Percentiles rank a stretch among this genome's conserved stretches.
These are phyloP conservation scores for Gastrophryne carolinensis DNA, from an alignment of 2,797 vertebrate species.

Conservation along the genomic window DNA sequence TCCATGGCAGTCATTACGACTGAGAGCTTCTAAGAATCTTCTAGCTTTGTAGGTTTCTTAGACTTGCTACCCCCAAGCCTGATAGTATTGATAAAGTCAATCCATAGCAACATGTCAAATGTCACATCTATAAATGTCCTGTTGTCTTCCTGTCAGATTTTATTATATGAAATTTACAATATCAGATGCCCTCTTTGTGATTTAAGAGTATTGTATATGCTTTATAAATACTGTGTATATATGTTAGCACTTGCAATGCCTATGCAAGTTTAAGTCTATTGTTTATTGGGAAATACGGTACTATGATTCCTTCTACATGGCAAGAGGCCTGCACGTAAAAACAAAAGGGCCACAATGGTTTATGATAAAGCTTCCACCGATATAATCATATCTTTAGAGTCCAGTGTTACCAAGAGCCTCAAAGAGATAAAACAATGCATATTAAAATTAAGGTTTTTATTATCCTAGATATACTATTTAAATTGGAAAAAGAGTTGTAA, in stretches of 20 bases:
- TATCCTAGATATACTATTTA: slow-evolving; percentile 85
- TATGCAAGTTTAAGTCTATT: slow-evolving; percentile 14
- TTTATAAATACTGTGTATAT: neutral
- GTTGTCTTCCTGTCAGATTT: slow-evolving; percentile 30
- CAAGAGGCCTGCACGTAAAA: slow-evolving; percentile 3
- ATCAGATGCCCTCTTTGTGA: neutral
- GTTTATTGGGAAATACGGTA: neutral
- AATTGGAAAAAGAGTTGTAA: slow-evolving; percentile 80
- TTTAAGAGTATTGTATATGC: slow-evolving; percentile 14
- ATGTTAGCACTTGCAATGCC: slow-evolving; percentile 4
- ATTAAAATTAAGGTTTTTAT: slow-evolving; percentile 84
- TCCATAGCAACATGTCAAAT: neutral
- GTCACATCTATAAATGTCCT: slow-evolving; percentile 1
- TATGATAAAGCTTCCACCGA: slow-evolving; percentile 86
- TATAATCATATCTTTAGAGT: slow-evolving; percentile 77
- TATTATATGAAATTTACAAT: neutral
- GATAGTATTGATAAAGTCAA: neutral
- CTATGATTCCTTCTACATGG: neutral
- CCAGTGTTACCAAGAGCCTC: slow-evolving; percentile 91
- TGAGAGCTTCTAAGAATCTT: slow-evolving; percentile 6
- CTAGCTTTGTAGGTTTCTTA: slow-evolving; percentile 18
- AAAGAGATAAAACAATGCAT: slow-evolving; percentile 71
- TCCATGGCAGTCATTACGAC: neutral
- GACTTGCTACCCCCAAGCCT: neutral
- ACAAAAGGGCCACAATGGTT: slow-evolving; percentile 4